A percentile compares a stretch with the other conserved stretches of the same genome.
Evolutionary conservation across 1,140 invertebrate species (phyloP).

Genomic region (Brachionus manjavacas): DNA sequence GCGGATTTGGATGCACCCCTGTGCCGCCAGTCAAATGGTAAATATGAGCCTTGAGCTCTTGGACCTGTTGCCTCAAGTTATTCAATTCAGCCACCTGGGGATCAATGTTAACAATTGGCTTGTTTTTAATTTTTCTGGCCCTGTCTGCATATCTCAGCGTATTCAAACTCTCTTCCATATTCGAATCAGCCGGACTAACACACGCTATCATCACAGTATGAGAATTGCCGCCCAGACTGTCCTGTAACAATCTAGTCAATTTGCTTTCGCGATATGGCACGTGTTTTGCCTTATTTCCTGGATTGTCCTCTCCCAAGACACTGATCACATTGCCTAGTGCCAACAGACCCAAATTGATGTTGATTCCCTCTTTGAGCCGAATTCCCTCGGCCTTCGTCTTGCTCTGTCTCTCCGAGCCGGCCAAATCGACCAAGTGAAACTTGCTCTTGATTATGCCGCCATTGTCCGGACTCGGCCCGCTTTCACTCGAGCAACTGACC

Average conservation of each 20-base stretch:
- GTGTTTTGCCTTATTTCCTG: conserved; percentile 56
- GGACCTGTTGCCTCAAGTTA: conserved; percentile 52
- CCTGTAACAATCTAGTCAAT: conserved; percentile 59
- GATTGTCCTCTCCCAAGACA: not conserved
- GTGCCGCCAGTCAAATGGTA: conserved; percentile 1
- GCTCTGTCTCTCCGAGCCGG: conserved; percentile 92
- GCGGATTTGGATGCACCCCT: not conserved
- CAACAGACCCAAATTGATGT: conserved; percentile 34
- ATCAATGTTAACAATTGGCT: conserved; percentile 82
- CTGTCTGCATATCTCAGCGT: conserved; percentile 82
- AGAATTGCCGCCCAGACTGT: conserved; percentile 83
- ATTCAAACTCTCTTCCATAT: conserved; percentile 80
- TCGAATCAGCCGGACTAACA: conserved; percentile 82
- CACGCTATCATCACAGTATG: conserved; percentile 89
- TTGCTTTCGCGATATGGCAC: conserved; percentile 59
- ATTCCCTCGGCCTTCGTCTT: conserved; percentile 96
- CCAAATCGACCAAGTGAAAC: conserved; percentile 52
- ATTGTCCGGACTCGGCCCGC: not conserved
- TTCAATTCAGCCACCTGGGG: conserved; percentile 61
- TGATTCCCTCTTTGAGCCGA: conserved; percentile 82
- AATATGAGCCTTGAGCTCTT: conserved; percentile 50
- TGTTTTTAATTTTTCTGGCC: conserved; percentile 83
- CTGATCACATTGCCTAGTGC: conserved; percentile 32
- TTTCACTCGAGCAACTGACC: not conserved
- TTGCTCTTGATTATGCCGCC: not conserved